A percentile compares a stretch with the other conserved stretches of the same genome.
phyloP scores from a whole-genome alignment of 2,888 invertebrate genomes.

The Erebia ligea region DNA sequence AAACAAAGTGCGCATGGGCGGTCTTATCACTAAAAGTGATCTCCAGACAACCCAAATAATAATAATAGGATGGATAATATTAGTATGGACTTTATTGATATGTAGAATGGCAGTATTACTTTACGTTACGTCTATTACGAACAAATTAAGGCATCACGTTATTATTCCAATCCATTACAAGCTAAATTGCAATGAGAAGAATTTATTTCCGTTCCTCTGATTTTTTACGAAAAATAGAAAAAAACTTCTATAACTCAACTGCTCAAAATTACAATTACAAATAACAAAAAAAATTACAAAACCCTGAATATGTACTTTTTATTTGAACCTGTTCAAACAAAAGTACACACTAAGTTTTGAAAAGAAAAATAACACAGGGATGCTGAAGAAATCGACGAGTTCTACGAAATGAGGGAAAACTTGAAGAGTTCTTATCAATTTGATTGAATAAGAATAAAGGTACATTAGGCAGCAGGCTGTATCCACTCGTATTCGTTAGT shows the following conservation, averaged over 20 bases:
- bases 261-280: background rate
- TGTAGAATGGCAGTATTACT: no score
- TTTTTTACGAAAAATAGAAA: no score
- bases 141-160: no score
- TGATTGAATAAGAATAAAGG: slow-evolving; percentile 1
- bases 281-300: background rate
- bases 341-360: background rate
- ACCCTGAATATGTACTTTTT: background rate
- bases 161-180: no score
- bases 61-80: no score
- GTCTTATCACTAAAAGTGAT: no score
- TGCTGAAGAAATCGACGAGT: background rate
- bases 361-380: slow-evolving; percentile 11
- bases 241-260: background rate
- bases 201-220: background rate
- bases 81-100: no score
- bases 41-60: no score
- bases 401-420: slow-evolving; percentile 6
- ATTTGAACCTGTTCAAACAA: slow-evolving; percentile 6
- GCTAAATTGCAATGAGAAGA: background rate
- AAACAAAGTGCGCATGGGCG: no score
- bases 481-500: no score
- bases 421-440: slow-evolving; percentile 13
- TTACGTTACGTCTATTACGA: no score
- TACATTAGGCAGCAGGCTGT: background rate